Evolutionary conservation across 2,888 invertebrate genomes (phyloP), one percentile per base, ranked within the genome.

Genomic region (Lymantria dispar): DNA sequence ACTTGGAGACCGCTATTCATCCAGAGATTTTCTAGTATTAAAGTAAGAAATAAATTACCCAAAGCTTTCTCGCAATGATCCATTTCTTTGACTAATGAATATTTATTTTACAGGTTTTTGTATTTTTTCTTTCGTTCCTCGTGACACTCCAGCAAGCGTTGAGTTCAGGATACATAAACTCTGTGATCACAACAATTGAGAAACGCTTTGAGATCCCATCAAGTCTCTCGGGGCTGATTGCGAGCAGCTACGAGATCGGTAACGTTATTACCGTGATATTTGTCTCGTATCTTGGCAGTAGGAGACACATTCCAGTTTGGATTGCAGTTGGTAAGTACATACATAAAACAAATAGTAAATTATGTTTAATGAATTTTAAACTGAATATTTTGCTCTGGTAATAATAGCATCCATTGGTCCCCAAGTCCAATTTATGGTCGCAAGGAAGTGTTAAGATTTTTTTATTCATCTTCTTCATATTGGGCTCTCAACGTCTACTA

Each of bases 111-210:
- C 91, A 96, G 95, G 96, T 97, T 79, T 97, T 97, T 87, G 97
- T 97, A 80, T 94, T 97, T 84, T 94, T 97, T 74, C 93, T 97
- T 68, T 97, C 97, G 78, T 94, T 97, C 92, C 94, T 97, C 79
- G 97, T 97, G 74, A 97, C 97, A 71, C 92, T 97, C 66, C 97
- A 97, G 82, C 97, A 97, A 87, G 97, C 97, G 15, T 92, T 97
- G 62, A 97, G 97, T 83, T 97, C 97, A 57, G 97, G 97, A 64
- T 97, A 97, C 83, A 97, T 97, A 68, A 97, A 97, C 91, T 97
- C 97, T 83, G 98, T 98, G 86, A 98, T 98, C 84, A 98, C 98
- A 64, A 98, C 98, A 50, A 98, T 98, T 74, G 98, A 98, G 91
- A 98, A 98, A 86, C 95, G 98, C 61, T 96, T 96, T 78, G 98